Conservation (phyloP, 35 echinoderm and acorn worm species). For the Apostichopus parvimensis region DNA sequence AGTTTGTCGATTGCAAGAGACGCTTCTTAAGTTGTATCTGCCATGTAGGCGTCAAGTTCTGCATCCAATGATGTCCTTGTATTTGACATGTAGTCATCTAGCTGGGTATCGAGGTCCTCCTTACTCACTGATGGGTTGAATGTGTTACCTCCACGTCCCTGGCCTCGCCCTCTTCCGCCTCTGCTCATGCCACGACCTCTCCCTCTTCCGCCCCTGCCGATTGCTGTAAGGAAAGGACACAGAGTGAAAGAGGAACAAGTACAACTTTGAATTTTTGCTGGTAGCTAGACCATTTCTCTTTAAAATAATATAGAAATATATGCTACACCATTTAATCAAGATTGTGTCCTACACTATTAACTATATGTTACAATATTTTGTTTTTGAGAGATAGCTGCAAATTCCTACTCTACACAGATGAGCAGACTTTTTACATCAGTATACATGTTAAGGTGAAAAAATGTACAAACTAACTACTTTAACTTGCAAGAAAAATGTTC, state of each 20-base stretch:
- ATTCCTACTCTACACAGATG: too few relatives aligned
- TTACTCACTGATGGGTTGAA: constrained; percentile 51
- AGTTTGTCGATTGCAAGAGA: background rate
- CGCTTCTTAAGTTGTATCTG: constrained; percentile 46
- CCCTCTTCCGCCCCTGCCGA: constrained; percentile 4
- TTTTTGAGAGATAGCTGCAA: too few relatives aligned
- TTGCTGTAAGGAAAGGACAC: constrained; percentile 9
- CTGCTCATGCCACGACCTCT: constrained; percentile 10
- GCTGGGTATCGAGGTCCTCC: constrained; percentile 88
- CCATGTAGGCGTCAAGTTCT: constrained; percentile 96
- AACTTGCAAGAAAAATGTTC: too few relatives aligned
- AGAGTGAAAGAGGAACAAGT: background rate
- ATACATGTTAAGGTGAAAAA: too few relatives aligned
- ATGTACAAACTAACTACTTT: too few relatives aligned
- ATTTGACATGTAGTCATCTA: constrained; percentile 99
- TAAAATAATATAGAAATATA: background rate
- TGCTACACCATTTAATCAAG: too few relatives aligned
- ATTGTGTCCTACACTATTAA: too few relatives aligned
- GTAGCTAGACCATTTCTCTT: too few relatives aligned
- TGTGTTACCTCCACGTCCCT: background rate
- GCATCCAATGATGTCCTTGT: constrained; percentile 87
- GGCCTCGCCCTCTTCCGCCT: constrained; percentile 37
- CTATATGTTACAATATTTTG: too few relatives aligned
- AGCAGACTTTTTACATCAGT: too few relatives aligned
- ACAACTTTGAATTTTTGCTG: too few relatives aligned